These are phyloP conservation scores for Diabrotica undecimpunctata DNA, from an alignment of 1,140 invertebrate genomes.

Conservation along the genomic window DNA sequence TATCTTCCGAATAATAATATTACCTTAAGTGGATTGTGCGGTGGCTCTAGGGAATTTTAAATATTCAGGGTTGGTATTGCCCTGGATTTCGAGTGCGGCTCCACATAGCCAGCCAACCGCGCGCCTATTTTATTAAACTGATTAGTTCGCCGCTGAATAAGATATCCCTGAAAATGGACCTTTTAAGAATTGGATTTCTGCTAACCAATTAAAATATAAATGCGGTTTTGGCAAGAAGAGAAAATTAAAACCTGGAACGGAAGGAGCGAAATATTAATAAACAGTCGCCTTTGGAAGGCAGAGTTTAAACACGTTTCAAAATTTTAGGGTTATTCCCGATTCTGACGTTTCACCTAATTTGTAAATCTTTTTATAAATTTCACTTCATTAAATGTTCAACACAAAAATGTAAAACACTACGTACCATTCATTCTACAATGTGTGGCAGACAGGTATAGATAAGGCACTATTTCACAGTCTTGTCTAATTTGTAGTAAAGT, in stretches of 20 bases:
- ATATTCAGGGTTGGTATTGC: slow-evolving; percentile 11
- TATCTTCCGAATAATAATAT: slow-evolving; percentile 19
- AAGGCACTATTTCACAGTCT: too few relatives aligned
- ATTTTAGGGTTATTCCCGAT: too few relatives aligned
- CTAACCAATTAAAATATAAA: slow-evolving; percentile 3
- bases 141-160: slow-evolving; percentile 1
- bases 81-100: not conserved
- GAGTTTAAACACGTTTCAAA: too few relatives aligned
- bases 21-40: slow-evolving; percentile 17
- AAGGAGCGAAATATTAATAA: not conserved
- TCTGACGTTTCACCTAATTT: too few relatives aligned
- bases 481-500: too few relatives aligned
- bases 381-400: too few relatives aligned
- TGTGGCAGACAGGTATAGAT: too few relatives aligned
- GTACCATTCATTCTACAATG: too few relatives aligned
- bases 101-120: not conserved
- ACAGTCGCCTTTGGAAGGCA: too few relatives aligned
- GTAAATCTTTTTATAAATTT: too few relatives aligned
- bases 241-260: not conserved
- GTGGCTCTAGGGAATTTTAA: slow-evolving; percentile 12
- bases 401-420: too few relatives aligned
- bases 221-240: not conserved
- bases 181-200: not conserved
- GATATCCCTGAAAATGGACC: slow-evolving; percentile 1
- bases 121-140: not conserved